phyloP scores from a whole-genome alignment of 37 sponge, comb jelly and placozoan species.

The Lycopodina hypogea region DNA sequence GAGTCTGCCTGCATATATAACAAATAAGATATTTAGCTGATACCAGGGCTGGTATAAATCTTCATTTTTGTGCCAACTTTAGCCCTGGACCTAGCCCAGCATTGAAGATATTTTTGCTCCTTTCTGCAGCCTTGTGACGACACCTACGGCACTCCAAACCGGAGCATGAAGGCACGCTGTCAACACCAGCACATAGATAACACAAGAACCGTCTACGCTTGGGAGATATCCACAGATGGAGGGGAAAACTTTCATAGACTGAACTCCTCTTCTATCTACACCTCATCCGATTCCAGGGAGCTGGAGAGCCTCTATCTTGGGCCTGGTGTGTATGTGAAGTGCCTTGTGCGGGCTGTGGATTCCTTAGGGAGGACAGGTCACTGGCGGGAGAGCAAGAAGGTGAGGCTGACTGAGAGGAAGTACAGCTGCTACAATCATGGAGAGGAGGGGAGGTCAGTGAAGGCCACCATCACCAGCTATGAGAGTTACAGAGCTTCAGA shows the following conservation, averaged over 20 bases:
- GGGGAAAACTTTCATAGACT: slow-evolving; percentile 9
- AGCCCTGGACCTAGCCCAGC: too few species aligned
- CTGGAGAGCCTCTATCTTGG: slow-evolving; percentile 43
- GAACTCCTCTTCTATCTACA: slow-evolving; percentile 13
- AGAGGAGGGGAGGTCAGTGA: not conserved
- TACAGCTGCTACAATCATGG: not conserved
- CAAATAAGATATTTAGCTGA: too few species aligned
- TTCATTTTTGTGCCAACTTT: too few species aligned
- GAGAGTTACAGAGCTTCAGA: not conserved
- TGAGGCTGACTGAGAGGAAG: slow-evolving; percentile 6
- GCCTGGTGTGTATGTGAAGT: slow-evolving; percentile 31
- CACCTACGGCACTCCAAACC: slow-evolving; percentile 15
- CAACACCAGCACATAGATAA: slow-evolving; percentile 29
- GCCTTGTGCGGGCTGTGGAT: slow-evolving; percentile 36
- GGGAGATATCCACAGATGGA: slow-evolving; percentile 42
- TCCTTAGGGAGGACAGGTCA: slow-evolving; percentile 11
- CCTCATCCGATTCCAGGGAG: not conserved
- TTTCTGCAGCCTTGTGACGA: slow-evolving; percentile 1
- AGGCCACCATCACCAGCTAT: slow-evolving; percentile 3
- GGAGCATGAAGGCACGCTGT: slow-evolving; percentile 14
- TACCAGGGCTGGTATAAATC: too few species aligned
- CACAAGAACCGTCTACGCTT: slow-evolving; percentile 29
- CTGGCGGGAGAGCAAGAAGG: slow-evolving; percentile 18
- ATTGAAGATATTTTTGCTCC: not conserved
- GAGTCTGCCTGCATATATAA: slow-evolving; percentile 4